Percentiles rank a stretch among this genome's conserved stretches.
These are phyloP conservation scores for Bucco capensis DNA, from an alignment of 2,113 vertebrate species.

Conservation along the genomic window DNA sequence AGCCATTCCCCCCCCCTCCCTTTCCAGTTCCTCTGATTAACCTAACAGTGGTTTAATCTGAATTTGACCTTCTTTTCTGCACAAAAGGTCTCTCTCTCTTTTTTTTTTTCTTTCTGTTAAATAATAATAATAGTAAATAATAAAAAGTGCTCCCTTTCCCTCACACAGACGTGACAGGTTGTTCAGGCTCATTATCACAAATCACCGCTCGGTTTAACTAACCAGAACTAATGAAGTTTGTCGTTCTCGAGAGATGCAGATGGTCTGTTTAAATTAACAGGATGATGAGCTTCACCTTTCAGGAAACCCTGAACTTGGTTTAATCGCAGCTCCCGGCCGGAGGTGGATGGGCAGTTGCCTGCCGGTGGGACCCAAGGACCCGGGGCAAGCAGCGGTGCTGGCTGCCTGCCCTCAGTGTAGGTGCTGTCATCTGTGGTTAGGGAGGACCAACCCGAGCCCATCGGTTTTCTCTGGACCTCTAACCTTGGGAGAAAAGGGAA, in stretches of 20 bases:
- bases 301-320: slow-evolving; percentile 54
- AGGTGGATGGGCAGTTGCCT: slow-evolving; percentile 34
- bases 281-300: slow-evolving; percentile 68
- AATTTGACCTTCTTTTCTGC: slow-evolving; percentile 45
- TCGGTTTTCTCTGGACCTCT: background rate
- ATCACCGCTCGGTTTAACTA: slow-evolving; percentile 70
- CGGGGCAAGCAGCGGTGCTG: background rate
- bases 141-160: slow-evolving; percentile 27
- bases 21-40: slow-evolving; percentile 26
- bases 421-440: background rate
- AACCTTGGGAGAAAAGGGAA: slow-evolving; percentile 8
- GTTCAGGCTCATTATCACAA: slow-evolving; percentile 64
- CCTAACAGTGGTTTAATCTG: slow-evolving; percentile 39
- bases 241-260: slow-evolving; percentile 72
- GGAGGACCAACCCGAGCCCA: background rate
- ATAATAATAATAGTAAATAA: slow-evolving; percentile 17
- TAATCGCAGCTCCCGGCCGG: slow-evolving; percentile 23
- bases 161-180: slow-evolving; percentile 42
- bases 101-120: slow-evolving; percentile 11
- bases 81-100: background rate
- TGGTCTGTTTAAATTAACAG: slow-evolving; percentile 71
- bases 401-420: background rate
- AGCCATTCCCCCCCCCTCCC: background rate
- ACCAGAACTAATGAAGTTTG: slow-evolving; percentile 79
- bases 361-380: background rate